A percentile compares a stretch with the other conserved stretches of the same genome.
phyloP scores from a whole-genome alignment of 1,140 invertebrate genomes.

The Pogonognathellus flavescens region DNA sequence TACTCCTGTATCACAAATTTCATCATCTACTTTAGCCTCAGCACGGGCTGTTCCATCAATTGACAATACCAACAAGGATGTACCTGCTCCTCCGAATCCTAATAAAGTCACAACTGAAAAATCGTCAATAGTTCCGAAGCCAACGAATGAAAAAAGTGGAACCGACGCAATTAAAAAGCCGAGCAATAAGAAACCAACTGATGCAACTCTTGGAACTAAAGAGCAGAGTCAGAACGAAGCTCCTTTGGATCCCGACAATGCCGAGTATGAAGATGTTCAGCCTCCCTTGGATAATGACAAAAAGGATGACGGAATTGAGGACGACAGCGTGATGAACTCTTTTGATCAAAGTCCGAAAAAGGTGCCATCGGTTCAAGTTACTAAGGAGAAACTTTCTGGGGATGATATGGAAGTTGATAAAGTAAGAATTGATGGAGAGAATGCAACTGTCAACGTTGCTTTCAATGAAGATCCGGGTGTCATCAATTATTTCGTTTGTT shows the following conservation, averaged over 20 bases:
- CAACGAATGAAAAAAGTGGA: neutral
- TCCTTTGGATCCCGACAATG: neutral
- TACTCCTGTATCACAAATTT: neutral
- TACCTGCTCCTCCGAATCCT: neutral
- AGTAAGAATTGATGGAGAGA: neutral
- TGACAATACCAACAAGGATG: neutral
- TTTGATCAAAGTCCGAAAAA: neutral
- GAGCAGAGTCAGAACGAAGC: conserved; percentile 1
- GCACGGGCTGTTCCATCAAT: neutral
- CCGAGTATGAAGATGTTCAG: conserved; percentile 28
- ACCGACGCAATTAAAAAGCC: neutral
- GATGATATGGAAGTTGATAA: conserved; percentile 22
- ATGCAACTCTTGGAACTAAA: neutral
- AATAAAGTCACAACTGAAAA: neutral
- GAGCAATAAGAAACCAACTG: neutral
- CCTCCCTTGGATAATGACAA: neutral
- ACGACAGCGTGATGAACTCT: neutral
- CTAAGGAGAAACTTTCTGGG: neutral
- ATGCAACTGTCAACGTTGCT: conserved; percentile 48
- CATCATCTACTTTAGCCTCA: neutral
- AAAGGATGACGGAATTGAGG: neutral
- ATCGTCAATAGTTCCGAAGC: neutral
- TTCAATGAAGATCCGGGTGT: conserved; percentile 56
- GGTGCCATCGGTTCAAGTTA: neutral
- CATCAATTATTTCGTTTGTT: conserved; percentile 52